Percentiles rank a stretch among this genome's conserved stretches.
Evolutionary conservation across 2,113 vertebrate genomes (phyloP).

Genomic region (Isurus oxyrinchus): DNA sequence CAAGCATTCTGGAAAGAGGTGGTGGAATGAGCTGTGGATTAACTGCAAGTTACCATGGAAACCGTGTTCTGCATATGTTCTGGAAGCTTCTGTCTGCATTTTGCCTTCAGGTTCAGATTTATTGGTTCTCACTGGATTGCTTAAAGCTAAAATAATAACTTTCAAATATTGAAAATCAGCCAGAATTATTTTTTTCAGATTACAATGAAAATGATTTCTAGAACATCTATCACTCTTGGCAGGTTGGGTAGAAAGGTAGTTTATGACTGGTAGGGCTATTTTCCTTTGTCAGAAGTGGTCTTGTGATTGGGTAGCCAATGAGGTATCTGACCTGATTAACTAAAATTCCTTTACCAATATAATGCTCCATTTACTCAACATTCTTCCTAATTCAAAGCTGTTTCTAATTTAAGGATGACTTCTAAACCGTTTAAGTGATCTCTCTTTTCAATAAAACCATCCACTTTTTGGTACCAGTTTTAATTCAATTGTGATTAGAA

Average conservation of each 20-base stretch:
- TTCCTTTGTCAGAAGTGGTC: background rate
- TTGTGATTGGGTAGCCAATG: background rate
- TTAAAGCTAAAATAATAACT: background rate
- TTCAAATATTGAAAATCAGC: background rate
- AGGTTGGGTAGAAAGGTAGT: background rate
- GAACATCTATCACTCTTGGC: background rate
- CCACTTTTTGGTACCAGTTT: background rate
- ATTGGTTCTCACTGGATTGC: background rate
- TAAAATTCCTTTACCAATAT: background rate
- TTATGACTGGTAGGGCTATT: background rate
- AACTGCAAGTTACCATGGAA: background rate
- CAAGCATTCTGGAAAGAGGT: background rate
- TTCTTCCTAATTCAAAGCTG: constrained; percentile 6
- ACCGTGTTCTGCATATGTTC: background rate
- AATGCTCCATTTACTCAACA: background rate
- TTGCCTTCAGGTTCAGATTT: background rate
- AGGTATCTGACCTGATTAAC: background rate
- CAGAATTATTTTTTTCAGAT: background rate
- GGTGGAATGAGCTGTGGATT: background rate
- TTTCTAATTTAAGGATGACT: background rate
- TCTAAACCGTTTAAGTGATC: background rate
- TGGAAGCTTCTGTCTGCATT: background rate
- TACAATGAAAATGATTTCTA: background rate
- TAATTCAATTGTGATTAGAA: background rate
- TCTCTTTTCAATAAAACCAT: background rate